Percentiles rank a stretch among this genome's conserved stretches.
Conservation (phyloP, 1,140 invertebrate genomes). For the Archivesica marissinica region DNA sequence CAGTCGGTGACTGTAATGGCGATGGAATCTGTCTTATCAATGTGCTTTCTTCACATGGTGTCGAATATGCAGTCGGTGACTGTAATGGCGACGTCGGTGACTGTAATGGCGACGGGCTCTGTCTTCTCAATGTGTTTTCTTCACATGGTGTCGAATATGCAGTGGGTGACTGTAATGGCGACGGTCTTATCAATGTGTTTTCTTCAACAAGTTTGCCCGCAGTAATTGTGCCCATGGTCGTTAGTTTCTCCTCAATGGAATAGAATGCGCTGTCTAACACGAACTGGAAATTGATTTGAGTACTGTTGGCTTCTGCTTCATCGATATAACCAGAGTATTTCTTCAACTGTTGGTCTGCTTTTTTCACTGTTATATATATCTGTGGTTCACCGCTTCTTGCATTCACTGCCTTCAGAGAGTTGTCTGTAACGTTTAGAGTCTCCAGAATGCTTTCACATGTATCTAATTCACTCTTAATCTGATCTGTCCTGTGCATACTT, state of each 20-base stretch:
- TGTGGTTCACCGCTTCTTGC: not conserved
- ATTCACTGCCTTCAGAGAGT: not conserved
- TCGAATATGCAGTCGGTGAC: no score
- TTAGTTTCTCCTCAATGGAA: not conserved
- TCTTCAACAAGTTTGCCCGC: no score
- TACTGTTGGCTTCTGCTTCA: not conserved
- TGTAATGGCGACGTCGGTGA: no score
- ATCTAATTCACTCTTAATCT: not conserved
- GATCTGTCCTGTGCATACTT: not conserved
- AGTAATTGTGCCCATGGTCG: not conserved
- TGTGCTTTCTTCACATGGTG: no score
- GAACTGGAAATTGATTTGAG: conserved; percentile 8
- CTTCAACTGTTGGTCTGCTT: not conserved
- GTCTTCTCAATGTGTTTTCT: not conserved
- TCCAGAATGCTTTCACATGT: conserved; percentile 5
- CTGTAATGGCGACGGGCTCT: not conserved
- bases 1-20: no score
- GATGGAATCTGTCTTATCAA: no score
- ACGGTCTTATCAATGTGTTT: no score
- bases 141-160: no score
- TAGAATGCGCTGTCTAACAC: not conserved
- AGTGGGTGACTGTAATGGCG: no score
- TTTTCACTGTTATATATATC: conserved; percentile 6
- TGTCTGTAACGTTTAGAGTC: not conserved
- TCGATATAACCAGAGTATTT: conserved; percentile 12